Evolutionary conservation across 2,888 invertebrate genomes (phyloP), one percentile per base, ranked within the genome.

Genomic region (Elgonia sp.): DNA sequence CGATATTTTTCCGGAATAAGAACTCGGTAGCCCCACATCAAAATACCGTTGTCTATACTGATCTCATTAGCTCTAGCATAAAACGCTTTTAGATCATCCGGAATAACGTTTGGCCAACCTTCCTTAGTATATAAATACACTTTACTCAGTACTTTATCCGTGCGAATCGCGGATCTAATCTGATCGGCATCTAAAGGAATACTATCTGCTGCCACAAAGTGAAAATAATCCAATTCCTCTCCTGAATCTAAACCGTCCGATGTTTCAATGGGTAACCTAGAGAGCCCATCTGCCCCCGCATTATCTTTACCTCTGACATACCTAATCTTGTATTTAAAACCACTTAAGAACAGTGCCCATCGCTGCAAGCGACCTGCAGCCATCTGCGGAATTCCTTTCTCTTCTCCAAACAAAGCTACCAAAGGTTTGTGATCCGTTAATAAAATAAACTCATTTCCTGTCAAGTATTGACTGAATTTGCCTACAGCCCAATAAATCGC

Each of bases 381-480:
- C 83, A 86, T 88, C 14, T 46, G 67, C 0, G 80, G 86, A 20
- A 88, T 86, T 14, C 76, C 80, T 20, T 84, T 88, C 21, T 88
- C 3, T 55, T 89, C 86, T 10, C 86, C 86, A 40, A 89, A 89
- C 16, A 89, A 69, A 7, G 84, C 88, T 7, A 84, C n/a, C n/a
- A 93, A 84, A 7, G 93, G 93, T 76, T 93, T 93, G 79, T 93
- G 93, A 84, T 94, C 93, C 0, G 92, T 91, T 14, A 80, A 73
- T 6, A 94, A 75, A 4, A 86, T 90, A 90, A 94, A 94, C 42
- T 90, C 79, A 8, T 90, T 90, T 7, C 93, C 93, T 55, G 90
- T 83, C 72, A 94, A 89, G 92, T 93, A 94, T 79, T 94, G 93
- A 87, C 93, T 91, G 88, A 93, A 94, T 60, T 91, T 92, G 42